Conservation (phyloP, 2,888 invertebrate species). For the Trachelus stipa region DNA sequence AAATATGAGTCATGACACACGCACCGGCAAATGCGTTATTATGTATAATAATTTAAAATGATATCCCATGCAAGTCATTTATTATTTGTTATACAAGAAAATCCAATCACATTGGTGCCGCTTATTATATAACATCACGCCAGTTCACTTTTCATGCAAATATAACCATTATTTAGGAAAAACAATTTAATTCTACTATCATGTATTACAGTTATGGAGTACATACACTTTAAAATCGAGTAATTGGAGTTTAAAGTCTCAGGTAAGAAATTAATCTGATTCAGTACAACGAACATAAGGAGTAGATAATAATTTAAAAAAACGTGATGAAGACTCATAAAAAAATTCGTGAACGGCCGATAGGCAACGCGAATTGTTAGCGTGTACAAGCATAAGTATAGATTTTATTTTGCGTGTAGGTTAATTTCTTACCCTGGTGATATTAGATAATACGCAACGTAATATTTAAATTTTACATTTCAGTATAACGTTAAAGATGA, state of each 20-base stretch:
- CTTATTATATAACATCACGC: too few species aligned
- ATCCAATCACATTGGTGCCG: too few species aligned
- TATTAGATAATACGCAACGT: conserved; percentile 35
- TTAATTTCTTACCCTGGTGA: conserved; percentile 47
- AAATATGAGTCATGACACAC: too few species aligned
- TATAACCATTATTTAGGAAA: not conserved
- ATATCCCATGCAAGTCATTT: too few species aligned
- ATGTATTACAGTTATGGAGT: not conserved
- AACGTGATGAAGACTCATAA: conserved; percentile 13
- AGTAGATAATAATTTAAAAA: conserved; percentile 24
- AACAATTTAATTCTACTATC: not conserved
- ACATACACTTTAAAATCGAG: not conserved
- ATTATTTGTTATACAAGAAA: too few species aligned
- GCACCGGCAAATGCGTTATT: too few species aligned
- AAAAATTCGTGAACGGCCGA: conserved; percentile 19
- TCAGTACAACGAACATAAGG: conserved; percentile 43
- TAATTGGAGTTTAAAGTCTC: conserved; percentile 32
- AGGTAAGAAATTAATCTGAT: conserved; percentile 45
- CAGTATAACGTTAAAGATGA: too few species aligned
- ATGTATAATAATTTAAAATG: too few species aligned
- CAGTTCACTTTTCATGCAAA: not conserved
- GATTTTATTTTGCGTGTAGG: conserved; percentile 36
- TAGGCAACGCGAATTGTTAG: conserved; percentile 19
- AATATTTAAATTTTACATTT: too few species aligned
- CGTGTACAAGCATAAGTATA: conserved; percentile 29